These are phyloP conservation scores for Pipa parva DNA, from an alignment of 2,113 vertebrate species.

Conservation along the genomic window DNA sequence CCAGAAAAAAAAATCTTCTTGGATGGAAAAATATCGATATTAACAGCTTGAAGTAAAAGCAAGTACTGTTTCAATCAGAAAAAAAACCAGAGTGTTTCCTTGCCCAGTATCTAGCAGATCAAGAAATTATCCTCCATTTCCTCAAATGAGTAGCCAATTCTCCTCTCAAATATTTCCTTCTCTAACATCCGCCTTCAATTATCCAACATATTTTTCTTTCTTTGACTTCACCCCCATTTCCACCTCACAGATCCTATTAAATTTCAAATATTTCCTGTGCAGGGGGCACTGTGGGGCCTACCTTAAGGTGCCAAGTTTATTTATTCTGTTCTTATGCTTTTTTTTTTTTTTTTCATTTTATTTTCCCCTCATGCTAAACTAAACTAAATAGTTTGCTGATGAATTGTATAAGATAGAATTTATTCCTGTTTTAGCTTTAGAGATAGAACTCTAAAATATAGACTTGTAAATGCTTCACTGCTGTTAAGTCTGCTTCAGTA, in stretches of 20 bases:
- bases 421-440: no score
- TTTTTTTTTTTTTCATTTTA: no score
- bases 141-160: conserved; percentile 39
- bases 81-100: background rate
- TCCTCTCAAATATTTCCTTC: conserved; percentile 36
- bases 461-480: no score
- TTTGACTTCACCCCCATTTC: conserved; percentile 20
- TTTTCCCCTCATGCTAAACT: no score
- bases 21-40: no score
- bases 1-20: no score
- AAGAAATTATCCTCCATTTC: conserved; percentile 35
- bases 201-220: conserved; percentile 26
- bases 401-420: no score
- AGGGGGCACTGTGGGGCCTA: conserved; percentile 29
- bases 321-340: background rate
- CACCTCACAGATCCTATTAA: conserved; percentile 39
- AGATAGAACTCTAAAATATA: no score
- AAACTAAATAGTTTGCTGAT: no score
- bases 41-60: no score
- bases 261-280: conserved; percentile 34
- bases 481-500: no score
- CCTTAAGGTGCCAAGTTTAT: conserved; percentile 31
- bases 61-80: no score
- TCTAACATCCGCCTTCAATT: conserved; percentile 38
- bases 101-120: conserved; percentile 28